Evolutionary conservation across 2,888 invertebrate genomes (phyloP).

Genomic region (Aproaerema taeniolella): DNA sequence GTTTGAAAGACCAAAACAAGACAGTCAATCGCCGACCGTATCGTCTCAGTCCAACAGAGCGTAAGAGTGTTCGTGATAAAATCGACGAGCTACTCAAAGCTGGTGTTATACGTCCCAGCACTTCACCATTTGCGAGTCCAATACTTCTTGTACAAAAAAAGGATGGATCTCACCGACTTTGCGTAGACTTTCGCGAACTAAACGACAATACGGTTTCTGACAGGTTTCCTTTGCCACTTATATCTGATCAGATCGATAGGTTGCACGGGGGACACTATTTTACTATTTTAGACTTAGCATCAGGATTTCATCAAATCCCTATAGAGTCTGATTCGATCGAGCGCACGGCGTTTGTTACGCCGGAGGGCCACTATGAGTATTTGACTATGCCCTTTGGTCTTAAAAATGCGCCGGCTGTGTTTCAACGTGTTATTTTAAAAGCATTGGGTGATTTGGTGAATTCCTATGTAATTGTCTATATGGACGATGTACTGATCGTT

Average conservation of each 20-base stretch:
- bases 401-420: conserved; percentile 5
- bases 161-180: conserved; percentile 4
- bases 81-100: background rate
- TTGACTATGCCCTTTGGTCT: conserved; percentile 10
- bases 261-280: background rate
- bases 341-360: background rate
- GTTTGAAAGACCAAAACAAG: conserved; percentile 3
- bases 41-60: conserved; percentile 9
- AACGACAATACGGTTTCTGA: background rate
- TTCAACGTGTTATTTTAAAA: conserved; percentile 7
- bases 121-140: no score
- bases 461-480: background rate
- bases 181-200: conserved; percentile 8
- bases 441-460: conserved; percentile 8
- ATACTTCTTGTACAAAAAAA: no score
- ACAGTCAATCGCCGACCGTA: conserved; percentile 15
- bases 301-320: background rate
- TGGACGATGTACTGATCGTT: background rate
- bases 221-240: background rate
- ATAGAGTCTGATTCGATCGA: conserved; percentile 1
- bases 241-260: background rate
- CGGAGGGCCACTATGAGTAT: conserved; percentile 9
- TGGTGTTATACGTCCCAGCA: conserved; percentile 10
- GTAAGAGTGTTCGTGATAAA: conserved; percentile 2
- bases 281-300: background rate